phyloP scores from a whole-genome alignment of 2,113 vertebrate genomes.

The Orthochromis malagaraziensis region DNA sequence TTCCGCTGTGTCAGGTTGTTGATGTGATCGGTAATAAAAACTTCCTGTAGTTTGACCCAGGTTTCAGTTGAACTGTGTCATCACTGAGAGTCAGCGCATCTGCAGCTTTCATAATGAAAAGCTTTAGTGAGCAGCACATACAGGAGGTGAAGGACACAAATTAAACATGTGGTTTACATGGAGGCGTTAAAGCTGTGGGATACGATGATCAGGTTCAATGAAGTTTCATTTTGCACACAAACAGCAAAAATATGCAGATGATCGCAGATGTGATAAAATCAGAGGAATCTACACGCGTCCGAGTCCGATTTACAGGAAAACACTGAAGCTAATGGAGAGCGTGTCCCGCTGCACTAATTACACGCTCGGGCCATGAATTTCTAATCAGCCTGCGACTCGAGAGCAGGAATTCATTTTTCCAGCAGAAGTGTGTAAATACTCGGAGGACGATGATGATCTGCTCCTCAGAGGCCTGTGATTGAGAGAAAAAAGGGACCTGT shows the following conservation, averaged over 20 bases:
- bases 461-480: background rate
- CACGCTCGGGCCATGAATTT: background rate
- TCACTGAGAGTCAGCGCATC: background rate
- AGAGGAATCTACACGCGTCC: background rate
- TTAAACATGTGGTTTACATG: background rate
- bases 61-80: background rate
- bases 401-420: background rate
- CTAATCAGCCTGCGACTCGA: background rate
- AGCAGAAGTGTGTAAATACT: background rate
- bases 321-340: background rate
- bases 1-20: background rate
- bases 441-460: background rate
- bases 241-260: background rate
- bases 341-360: background rate
- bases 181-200: background rate
- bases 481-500: slow-evolving; percentile 33
- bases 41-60: background rate
- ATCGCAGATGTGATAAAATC: background rate
- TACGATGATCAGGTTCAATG: background rate
- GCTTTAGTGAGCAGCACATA: background rate
- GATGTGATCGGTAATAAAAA: background rate
- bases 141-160: background rate
- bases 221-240: background rate
- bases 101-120: background rate
- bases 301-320: background rate